Base-by-base conservation (phyloP, 2,113 vertebrate species). In the Rousettus leschenaultii region DNA sequence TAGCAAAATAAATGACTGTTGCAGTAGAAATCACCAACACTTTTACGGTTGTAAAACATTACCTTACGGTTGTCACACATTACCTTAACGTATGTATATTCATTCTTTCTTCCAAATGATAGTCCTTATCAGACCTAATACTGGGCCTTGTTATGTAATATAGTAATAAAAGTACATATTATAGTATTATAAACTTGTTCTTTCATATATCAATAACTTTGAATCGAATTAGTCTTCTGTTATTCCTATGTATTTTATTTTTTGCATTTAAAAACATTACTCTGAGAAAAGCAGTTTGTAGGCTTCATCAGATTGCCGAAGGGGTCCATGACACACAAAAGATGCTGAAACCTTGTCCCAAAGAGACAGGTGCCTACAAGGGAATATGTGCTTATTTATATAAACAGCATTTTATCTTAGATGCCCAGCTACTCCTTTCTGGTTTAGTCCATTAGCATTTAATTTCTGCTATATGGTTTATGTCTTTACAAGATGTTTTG, bases 81-180 rank as follows among this genome's bases (percentile, higher is more conserved):
- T 86, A 45, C 53, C 63, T 90, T 90, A 80, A 79, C 57, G 73
- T 93, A 77, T 75, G 78, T 92, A 40, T 91, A 24, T 53, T 70
- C 14, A 87, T 38, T 85, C n/a, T 35, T 87, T 88, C 55, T 78
- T 95, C 57, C 77, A 83, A 95, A 71, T 55, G 63, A 71, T 15
- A 75, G 48, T 65, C 48, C 51, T 91, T 79, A 45, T 33, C 30
- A 80, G 40, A 66, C 19, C 14, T 43, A 19, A 55, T 86, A 66
- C 15, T 74, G 74, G 28, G n/a, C 51, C 19, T 78, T 86, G 16
- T 73, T 70, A 63, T 43, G 18, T 71, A 33, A 48, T 66, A 75
- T 22, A 66, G 22, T 43, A 43, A 38, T 38, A 48, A 80, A 87
- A 93, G 33, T 86, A 38, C 48, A 45, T 77, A 26, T 16, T 45